Evolutionary conservation across 1,140 invertebrate species (phyloP), one percentile per base, ranked within the genome.

Genomic region (Drosophila varians): DNA sequence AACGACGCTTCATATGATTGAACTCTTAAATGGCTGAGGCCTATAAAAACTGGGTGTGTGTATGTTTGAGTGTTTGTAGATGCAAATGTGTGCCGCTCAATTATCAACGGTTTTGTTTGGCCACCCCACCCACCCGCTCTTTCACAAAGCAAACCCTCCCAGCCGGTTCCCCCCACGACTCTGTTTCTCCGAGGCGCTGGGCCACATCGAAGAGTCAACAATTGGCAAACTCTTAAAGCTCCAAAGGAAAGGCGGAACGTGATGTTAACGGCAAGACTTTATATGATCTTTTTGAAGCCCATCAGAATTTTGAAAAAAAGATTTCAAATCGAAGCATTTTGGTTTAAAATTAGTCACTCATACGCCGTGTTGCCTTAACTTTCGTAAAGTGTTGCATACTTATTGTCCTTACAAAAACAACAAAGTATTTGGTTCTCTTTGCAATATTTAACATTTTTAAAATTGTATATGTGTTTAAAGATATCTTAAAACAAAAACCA

Each of bases 91-190:
- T 55, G 25, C 48, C 58, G 62, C 58, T 77, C 79, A 74, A 83
- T 77, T 83, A 84, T 83, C 78, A 83, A 83, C 78, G 84, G 74
- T 83, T 83, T 77, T 80, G 74, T 65, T 64, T 82, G 64, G 62
- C 42, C 38, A 72, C 36, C 60, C 54, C 54, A 70, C 46, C 72
- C 56, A 71, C 47, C 47, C 28, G n/a, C 34, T 36, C n/a, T 5
- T 28, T 7, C 2, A 7, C 25, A 26, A 26, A 7, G 25, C 25
- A 11, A 28, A 28, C 26, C 26, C 8, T 28, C 9, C 11, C 23
- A 4, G 12, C 3, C 34, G n/a, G 9, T 11, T 5, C 19, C 21
- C 6, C 5, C 3, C 8, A 1, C 5, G 5, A 23, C 23, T 4
- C 7, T 31, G 18, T 31, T 12, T 52, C 43, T 46, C 8, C 25